phyloP scores from a whole-genome alignment of 2,113 vertebrate genomes.

The Chaenogobius annularis region DNA sequence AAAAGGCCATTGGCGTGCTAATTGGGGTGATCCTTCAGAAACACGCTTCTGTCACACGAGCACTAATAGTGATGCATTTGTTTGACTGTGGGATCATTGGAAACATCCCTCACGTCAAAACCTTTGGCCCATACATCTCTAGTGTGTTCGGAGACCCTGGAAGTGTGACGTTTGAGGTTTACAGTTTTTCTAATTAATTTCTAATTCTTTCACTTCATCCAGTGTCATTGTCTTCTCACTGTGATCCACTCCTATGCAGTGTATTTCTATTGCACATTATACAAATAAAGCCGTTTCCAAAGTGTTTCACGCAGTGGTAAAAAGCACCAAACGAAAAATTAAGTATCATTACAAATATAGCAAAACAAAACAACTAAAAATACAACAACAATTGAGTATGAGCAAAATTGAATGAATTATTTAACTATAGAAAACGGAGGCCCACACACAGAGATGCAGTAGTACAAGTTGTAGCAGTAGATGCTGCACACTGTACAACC shows the following conservation, averaged over 20 bases:
- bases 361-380: background rate
- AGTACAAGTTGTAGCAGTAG: too few relatives aligned
- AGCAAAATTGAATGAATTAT: too few relatives aligned
- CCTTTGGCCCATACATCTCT: background rate
- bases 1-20: constrained; percentile 69
- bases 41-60: constrained; percentile 53
- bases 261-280: background rate
- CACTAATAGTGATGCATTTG: constrained; percentile 62
- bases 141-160: background rate
- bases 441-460: too few relatives aligned
- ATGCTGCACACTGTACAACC: too few relatives aligned
- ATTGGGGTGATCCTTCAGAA: constrained; percentile 69
- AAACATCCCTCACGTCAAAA: constrained; percentile 31
- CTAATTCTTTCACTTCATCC: background rate
- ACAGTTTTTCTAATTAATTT: too few relatives aligned
- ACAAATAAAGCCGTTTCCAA: background rate
- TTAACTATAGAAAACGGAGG: background rate
- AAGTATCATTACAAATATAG: too few relatives aligned
- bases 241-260: background rate
- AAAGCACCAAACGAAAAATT: too few relatives aligned
- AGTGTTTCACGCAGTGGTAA: background rate
- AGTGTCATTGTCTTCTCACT: background rate
- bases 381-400: background rate
- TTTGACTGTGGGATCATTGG: constrained; percentile 33
- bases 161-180: too few relatives aligned